Evolutionary conservation across 2,113 vertebrate genomes (phyloP), one percentile per base, ranked within the genome.

Genomic region (Oryzias curvinotus): DNA sequence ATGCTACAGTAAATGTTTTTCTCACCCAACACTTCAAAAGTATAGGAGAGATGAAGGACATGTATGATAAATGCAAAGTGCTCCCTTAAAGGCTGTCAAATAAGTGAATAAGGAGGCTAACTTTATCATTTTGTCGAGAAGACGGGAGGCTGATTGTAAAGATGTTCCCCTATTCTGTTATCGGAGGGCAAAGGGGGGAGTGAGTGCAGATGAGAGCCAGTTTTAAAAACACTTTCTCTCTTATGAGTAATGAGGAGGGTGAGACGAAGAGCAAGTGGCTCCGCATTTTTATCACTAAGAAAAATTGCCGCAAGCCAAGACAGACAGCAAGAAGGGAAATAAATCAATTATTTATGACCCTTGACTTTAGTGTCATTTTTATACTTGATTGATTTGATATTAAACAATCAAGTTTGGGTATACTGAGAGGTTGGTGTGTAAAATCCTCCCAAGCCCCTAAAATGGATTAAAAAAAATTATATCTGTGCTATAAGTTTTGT

Each of bases 81-180:
- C 10, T 36, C 36, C 36, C 12, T 36, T 36, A 41, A 65, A 81
- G 60, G 52, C 71, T 83, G 73, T 77, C 63, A 81, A 76, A 72
- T 36, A 49, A 78, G 71, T 25, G 19, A 68, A 83, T 78, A 74
- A 78, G 67, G 61, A 83, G 86, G 86, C 87, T 78, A 83, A 47
- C 53, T 79, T 72, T 81, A 73, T 86, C 83, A 80, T 64, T 72
- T 62, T 83, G 75, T 77, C 65, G 68, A 52, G 42, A 75, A 65
- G 62, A 81, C 58, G 53, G 49, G 57, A 57, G 56, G 52, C 52
- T 65, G 71, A 84, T 86, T 77, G 36, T 79, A 59, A 75, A 85
- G 80, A 79, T 74, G 71, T 81, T 77, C 73, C 57, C 47, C 52
- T n/a, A n/a, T 51, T 52, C 74, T 75, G 48, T 79, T 74, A 81